Conservation (phyloP, 2,113 vertebrate genomes). For the Pituophis catenifer region DNA sequence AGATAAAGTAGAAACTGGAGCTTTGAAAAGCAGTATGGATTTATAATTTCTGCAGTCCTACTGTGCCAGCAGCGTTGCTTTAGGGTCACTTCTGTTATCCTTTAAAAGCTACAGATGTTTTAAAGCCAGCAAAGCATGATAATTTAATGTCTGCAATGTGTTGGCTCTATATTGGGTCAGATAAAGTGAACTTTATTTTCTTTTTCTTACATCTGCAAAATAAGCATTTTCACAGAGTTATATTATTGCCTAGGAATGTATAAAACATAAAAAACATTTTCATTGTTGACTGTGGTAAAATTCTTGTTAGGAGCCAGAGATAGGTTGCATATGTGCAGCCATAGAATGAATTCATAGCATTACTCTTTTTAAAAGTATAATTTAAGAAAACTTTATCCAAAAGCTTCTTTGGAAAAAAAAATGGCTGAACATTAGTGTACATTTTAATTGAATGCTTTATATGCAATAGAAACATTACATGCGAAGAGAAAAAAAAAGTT, state of each 20-base stretch:
- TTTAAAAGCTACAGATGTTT: slow-evolving; percentile 83
- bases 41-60: slow-evolving; percentile 63
- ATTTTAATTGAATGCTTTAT: slow-evolving; percentile 45
- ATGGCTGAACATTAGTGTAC: slow-evolving; percentile 34
- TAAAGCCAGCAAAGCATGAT: slow-evolving; percentile 91
- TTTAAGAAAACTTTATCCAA: slow-evolving; percentile 33
- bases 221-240: slow-evolving; percentile 44
- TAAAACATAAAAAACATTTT: slow-evolving; percentile 16
- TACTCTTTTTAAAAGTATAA: slow-evolving; percentile 38
- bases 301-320: slow-evolving; percentile 34
- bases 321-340: slow-evolving; percentile 45
- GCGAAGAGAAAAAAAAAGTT: slow-evolving; percentile 19
- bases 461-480: slow-evolving; percentile 46
- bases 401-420: slow-evolving; percentile 27
- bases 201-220: slow-evolving; percentile 72
- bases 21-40: slow-evolving; percentile 55
- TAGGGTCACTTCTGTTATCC: slow-evolving; percentile 83
- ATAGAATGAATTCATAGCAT: slow-evolving; percentile 25
- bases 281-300: slow-evolving; percentile 35
- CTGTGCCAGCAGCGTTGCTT: slow-evolving; percentile 93
- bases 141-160: slow-evolving; percentile 83
- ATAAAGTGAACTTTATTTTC: slow-evolving; percentile 95
- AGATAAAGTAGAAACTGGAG: slow-evolving; percentile 52
- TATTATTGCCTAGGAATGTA: slow-evolving; percentile 45
- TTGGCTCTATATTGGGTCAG: slow-evolving; percentile 86